These are phyloP conservation scores for Tetropium fuscum DNA, from an alignment of 2,888 invertebrate genomes.

Conservation along the genomic window DNA sequence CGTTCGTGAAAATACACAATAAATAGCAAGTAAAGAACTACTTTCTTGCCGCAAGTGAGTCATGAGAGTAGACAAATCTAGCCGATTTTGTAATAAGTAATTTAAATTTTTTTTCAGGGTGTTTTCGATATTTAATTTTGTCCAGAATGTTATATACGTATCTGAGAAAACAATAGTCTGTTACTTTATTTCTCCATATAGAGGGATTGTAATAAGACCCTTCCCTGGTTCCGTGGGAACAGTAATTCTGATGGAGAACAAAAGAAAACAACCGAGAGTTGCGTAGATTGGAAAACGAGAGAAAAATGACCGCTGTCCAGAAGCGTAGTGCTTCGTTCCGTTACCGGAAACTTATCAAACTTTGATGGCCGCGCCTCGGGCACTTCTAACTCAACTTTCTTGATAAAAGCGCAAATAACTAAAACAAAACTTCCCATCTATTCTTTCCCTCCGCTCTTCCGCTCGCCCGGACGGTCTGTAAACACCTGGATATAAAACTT, in stretches of 20 bases:
- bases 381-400: constrained; percentile 61
- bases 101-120: no score
- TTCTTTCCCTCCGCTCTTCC: constrained; percentile 28
- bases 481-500: constrained; percentile 57
- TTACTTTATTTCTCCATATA: no score
- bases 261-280: constrained; percentile 53
- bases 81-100: no score
- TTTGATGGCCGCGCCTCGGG: constrained; percentile 64
- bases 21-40: no score
- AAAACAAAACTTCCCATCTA: constrained; percentile 58
- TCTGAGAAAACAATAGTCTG: no score
- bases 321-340: constrained; percentile 56
- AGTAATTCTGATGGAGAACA: constrained; percentile 48
- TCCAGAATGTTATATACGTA: no score
- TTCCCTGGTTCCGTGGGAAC: no score
- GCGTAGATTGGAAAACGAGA: constrained; percentile 67
- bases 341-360: constrained; percentile 65
- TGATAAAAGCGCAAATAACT: constrained; percentile 66
- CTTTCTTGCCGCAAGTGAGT: no score
- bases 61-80: no score
- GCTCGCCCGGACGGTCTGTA: constrained; percentile 50
- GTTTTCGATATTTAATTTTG: no score
- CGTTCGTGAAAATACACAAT: no score
- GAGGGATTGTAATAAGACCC: no score
- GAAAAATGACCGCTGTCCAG: constrained; percentile 69